A percentile compares a stretch with the other conserved stretches of the same genome.
phyloP scores from a whole-genome alignment of 2,113 vertebrate genomes.

The Silurus meridionalis region DNA sequence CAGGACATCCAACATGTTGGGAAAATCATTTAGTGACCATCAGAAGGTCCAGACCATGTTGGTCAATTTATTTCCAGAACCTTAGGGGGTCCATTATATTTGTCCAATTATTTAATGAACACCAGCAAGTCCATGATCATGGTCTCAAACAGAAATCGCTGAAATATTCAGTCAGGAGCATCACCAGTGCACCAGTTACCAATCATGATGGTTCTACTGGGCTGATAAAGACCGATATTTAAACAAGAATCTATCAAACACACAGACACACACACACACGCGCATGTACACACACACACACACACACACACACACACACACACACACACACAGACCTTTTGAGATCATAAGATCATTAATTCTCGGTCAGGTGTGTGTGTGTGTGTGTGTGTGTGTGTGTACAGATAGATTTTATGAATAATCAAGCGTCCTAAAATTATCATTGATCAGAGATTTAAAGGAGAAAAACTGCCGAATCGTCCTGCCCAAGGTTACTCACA shows the following conservation, averaged over 20 bases:
- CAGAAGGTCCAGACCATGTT: neutral
- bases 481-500: slow-evolving; percentile 10
- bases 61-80: too few species aligned
- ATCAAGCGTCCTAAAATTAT: neutral
- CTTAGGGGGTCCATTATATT: neutral
- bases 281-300: neutral
- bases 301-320: neutral
- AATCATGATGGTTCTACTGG: neutral
- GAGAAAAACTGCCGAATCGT: neutral
- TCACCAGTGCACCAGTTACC: neutral
- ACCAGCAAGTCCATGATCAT: neutral
- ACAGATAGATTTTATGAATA: neutral
- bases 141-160: neutral
- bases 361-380: too few species aligned
- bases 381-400: neutral
- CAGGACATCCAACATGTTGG: neutral
- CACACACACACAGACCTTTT: neutral
- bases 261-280: neutral
- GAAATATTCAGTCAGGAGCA: neutral
- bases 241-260: neutral
- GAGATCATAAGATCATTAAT: too few species aligned
- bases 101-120: neutral
- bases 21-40: neutral
- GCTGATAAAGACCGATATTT: neutral
- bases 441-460: neutral